phyloP scores from a whole-genome alignment of 2,113 vertebrate genomes.

The Erythrolamprus reginae region DNA sequence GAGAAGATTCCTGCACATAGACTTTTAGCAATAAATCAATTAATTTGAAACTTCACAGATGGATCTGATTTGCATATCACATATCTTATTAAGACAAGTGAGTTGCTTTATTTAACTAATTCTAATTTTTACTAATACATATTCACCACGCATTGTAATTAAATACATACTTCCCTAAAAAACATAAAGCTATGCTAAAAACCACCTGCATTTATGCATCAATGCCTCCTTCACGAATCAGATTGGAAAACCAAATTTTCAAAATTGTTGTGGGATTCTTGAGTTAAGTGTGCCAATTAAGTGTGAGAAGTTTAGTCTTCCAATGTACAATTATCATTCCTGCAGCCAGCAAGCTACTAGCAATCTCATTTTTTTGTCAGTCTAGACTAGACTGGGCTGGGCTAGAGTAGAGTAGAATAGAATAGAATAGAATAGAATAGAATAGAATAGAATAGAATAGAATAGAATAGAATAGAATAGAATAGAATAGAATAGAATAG shows the following conservation, averaged over 20 bases:
- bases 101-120: not conserved
- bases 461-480: no score
- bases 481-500: no score
- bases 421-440: no score
- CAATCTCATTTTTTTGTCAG: no score
- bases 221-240: not conserved
- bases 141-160: not conserved
- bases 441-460: no score
- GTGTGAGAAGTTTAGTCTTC: not conserved
- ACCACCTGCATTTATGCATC: not conserved
- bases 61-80: not conserved
- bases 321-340: not conserved
- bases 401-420: no score
- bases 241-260: not conserved
- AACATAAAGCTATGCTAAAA: not conserved
- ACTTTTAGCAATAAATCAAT: no score
- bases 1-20: no score
- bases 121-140: no score
- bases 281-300: not conserved
- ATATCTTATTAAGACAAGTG: not conserved
- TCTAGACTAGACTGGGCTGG: no score
- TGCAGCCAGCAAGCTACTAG: not conserved
- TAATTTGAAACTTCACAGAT: no score
- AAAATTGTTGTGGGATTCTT: not conserved
- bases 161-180: not conserved